Percentiles rank a stretch among this genome's conserved stretches.
Evolutionary conservation across 2,888 invertebrate species (phyloP).

Genomic region (Eucriotettix oculatus): DNA sequence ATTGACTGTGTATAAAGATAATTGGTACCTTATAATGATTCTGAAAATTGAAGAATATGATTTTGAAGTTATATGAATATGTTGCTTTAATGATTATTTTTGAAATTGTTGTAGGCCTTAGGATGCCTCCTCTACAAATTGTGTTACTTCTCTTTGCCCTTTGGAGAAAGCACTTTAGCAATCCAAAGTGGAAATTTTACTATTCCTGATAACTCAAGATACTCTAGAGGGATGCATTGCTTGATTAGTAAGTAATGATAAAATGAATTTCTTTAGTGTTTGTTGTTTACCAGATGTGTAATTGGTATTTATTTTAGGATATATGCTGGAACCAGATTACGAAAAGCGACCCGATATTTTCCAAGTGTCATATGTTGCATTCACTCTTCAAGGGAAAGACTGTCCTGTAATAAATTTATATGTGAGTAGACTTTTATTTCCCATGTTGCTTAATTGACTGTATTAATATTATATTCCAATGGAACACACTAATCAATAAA

Average conservation of each 20-base stretch:
- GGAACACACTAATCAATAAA: too few species aligned
- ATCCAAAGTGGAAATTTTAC: constrained; percentile 78
- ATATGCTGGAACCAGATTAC: constrained; percentile 70
- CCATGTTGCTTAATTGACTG: neutral
- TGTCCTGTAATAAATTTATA: constrained; percentile 69
- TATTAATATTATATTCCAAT: neutral
- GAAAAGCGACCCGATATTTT: constrained; percentile 73
- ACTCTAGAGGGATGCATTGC: constrained; percentile 50
- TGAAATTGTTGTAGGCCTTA: constrained; percentile 42
- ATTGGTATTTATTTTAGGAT: constrained; percentile 29
- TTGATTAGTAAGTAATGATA: constrained; percentile 43
- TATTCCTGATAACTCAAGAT: constrained; percentile 66
- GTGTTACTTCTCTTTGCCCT: constrained; percentile 77
- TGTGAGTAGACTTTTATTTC: constrained; percentile 29
- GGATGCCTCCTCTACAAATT: constrained; percentile 79
- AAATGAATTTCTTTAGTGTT: too few species aligned
- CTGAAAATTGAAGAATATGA: too few species aligned
- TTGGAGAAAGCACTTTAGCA: constrained; percentile 82
- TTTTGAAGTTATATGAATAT: too few species aligned
- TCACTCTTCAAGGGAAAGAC: constrained; percentile 48
- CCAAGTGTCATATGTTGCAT: constrained; percentile 61
- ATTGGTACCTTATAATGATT: too few species aligned
- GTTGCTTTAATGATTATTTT: constrained; percentile 5
- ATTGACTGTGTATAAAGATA: too few species aligned
- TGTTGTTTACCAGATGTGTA: too few species aligned